These are phyloP conservation scores for Trilocha varians DNA, from an alignment of 2,888 invertebrate species.

Conservation along the genomic window DNA sequence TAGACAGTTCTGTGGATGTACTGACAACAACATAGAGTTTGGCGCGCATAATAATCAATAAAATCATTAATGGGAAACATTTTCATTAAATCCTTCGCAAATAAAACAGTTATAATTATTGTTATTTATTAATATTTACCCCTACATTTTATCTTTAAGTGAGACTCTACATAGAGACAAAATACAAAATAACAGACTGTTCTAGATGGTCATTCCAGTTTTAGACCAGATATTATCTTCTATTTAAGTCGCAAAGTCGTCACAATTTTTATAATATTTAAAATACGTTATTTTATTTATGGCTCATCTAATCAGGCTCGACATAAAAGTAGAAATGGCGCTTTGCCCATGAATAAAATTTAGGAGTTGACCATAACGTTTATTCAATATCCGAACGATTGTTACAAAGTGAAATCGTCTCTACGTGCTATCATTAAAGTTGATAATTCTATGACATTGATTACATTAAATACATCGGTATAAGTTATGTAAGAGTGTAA, in stretches of 20 bases:
- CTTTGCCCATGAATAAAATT: conserved; percentile 36
- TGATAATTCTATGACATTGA: conserved; percentile 11
- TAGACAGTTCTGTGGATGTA: conserved; percentile 6
- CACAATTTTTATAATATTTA: not conserved
- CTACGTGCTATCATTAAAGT: conserved; percentile 7
- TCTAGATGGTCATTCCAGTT: not conserved
- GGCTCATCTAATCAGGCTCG: not conserved
- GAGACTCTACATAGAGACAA: not conserved
- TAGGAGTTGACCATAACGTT: conserved; percentile 21
- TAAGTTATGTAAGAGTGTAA: conserved; percentile 28
- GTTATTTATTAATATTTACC: not conserved
- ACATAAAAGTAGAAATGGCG: conserved; percentile 15
- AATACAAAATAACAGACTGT: not conserved
- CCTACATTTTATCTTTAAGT: not conserved
- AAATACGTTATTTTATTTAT: not conserved
- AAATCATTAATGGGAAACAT: conserved; percentile 13
- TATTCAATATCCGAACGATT: conserved; percentile 18
- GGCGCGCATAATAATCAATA: conserved; percentile 32
- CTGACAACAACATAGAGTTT: conserved; percentile 24
- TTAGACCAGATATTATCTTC: not conserved
- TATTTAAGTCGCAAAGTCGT: not conserved
- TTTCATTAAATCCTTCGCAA: not conserved
- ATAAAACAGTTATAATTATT: not conserved
- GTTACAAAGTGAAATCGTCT: conserved; percentile 1
- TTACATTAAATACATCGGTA: conserved; percentile 12